Percentiles rank a stretch among this genome's conserved stretches.
Conservation (phyloP, 2,113 vertebrate genomes). For the Equus quagga region DNA sequence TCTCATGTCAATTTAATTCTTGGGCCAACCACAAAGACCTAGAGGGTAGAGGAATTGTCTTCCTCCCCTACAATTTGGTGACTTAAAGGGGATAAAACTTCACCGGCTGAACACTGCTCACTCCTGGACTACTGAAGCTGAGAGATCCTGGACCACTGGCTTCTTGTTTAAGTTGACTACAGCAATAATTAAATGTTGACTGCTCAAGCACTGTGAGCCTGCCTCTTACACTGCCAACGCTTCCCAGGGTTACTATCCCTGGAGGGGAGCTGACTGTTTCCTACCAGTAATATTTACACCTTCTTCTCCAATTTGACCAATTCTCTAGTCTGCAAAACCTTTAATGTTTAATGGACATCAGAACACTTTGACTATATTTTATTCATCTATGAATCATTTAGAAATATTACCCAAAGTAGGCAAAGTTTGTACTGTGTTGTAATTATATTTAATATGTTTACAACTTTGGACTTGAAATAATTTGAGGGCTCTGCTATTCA, state of each 20-base stretch:
- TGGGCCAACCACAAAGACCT: too few relatives aligned
- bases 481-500: background rate
- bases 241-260: background rate
- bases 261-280: background rate
- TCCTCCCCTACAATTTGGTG: too few relatives aligned
- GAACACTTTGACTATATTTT: background rate
- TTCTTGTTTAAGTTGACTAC: background rate
- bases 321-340: background rate
- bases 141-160: background rate
- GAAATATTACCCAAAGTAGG: background rate
- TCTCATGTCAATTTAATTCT: too few relatives aligned
- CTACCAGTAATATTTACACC: fast-evolving
- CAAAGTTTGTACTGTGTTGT: background rate
- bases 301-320: background rate
- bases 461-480: background rate
- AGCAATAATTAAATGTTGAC: background rate
- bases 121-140: too few relatives aligned
- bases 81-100: too few relatives aligned
- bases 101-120: too few relatives aligned
- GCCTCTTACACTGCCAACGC: background rate
- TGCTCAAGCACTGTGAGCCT: background rate
- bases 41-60: too few relatives aligned
- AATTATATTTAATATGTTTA: background rate
- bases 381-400: background rate
- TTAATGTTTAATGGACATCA: background rate